Evolutionary conservation across 2,888 invertebrate genomes (phyloP), one percentile per base, ranked within the genome.

Genomic region (Melangyna quadrimaculata): DNA sequence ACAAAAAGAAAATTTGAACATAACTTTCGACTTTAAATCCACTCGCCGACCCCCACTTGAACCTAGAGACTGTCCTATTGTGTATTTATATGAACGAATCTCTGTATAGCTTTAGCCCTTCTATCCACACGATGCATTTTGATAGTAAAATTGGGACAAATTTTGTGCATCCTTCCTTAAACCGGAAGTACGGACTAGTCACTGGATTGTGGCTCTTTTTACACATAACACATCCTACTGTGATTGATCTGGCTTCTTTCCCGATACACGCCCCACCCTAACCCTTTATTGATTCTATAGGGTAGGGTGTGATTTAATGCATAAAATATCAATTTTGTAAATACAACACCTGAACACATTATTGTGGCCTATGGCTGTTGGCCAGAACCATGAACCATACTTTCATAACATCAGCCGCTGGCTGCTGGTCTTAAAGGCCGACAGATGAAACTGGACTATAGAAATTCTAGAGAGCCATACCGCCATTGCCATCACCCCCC

Each of bases 311-410:
- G 81, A 81, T 77, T 86, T 78, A 80, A 78, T 86, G 86, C 86
- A 86, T 86, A 77, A 80, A 80, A 86, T 86, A 86, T 86, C 77
- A 86, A 77, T 80, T 86, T 57, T 80, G 86, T 86, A 80, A 86
- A 86, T 80, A 86, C 86, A 78, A 78, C 77, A 86, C 80, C 80
- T 84, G 75, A 79, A 84, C 79, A 75, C 75, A 79, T 72, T 84
- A 84, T 79, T 63, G 40, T 69, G 61, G 71, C 61, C 55, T 37
- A 61, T 71, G 75, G 80, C 71, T 48, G 55, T 51, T 70, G 67
- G 61, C 77, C 59, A 72, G 70, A 29, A 27, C 55, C 19, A 43
- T 51, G 17, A 45, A 72, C 67, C 72, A 67, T 55, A 43, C n/a
- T 65, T 48, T 65, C 14, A 37, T 67, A 67, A 32, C 29, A n/a